phyloP scores from a whole-genome alignment of 2,113 vertebrate genomes.

The Cyanoderma ruficeps region DNA sequence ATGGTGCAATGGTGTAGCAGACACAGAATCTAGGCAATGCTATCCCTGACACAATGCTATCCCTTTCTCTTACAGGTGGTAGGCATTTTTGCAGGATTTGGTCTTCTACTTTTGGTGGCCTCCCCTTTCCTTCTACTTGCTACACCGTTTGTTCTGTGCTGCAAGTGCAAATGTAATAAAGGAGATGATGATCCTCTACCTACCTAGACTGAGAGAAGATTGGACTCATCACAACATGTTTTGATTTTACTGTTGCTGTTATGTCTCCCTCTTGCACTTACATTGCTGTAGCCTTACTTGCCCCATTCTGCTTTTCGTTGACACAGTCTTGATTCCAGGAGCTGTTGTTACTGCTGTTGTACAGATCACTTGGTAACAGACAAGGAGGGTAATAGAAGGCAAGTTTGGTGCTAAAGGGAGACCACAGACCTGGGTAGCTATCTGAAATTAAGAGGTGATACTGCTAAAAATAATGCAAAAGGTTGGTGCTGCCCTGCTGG shows the following conservation, averaged over 20 bases:
- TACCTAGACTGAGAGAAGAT: constrained; percentile 75
- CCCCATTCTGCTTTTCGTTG: constrained; percentile 63
- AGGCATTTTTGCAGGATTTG: constrained; percentile 97
- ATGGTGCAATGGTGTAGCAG: not conserved
- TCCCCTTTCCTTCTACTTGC: constrained; percentile 96
- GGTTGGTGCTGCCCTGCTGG: not conserved
- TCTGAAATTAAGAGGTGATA: not conserved
- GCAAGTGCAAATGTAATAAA: constrained; percentile 98
- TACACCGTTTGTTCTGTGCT: constrained; percentile 96
- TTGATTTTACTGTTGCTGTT: constrained; percentile 10
- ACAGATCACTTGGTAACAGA: not conserved
- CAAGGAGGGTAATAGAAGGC: not conserved
- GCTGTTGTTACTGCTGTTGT: not conserved
- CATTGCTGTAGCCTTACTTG: constrained; percentile 73
- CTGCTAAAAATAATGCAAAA: not conserved
- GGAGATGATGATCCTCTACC: constrained; percentile 95
- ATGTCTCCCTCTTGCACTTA: constrained; percentile 49
- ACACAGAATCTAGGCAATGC: not conserved
- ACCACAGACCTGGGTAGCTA: not conserved
- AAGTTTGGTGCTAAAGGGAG: constrained; percentile 8
- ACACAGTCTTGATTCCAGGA: constrained; percentile 59
- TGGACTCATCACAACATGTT: not conserved
- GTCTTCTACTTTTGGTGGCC: constrained; percentile 92
- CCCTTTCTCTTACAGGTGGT: constrained; percentile 83
- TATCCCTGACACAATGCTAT: not conserved